phyloP scores from a whole-genome alignment of 2,113 vertebrate genomes.

The Hippocampus mohnikei region DNA sequence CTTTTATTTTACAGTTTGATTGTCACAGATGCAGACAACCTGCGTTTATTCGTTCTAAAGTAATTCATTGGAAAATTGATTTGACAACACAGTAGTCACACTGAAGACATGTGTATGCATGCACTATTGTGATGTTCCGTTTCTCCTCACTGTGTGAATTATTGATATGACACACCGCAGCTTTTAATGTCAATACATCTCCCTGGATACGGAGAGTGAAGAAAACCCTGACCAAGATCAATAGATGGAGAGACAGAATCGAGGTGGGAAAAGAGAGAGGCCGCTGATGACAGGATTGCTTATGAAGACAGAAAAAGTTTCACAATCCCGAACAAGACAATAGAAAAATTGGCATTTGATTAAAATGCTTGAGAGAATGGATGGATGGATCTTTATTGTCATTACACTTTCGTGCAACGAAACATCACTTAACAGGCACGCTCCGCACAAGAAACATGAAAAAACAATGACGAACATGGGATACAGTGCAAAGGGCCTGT shows the following conservation, averaged over 20 bases:
- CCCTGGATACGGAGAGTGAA: slow-evolving; percentile 29
- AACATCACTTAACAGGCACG: too few species aligned
- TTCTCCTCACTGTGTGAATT: slow-evolving; percentile 48
- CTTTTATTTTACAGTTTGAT: background rate
- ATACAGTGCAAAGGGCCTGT: too few species aligned
- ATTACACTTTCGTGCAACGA: too few species aligned
- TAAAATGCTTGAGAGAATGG: background rate
- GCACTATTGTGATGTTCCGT: slow-evolving; percentile 18
- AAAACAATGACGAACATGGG: too few species aligned
- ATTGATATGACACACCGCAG: slow-evolving; percentile 58
- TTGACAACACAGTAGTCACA: slow-evolving; percentile 3
- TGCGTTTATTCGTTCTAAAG: background rate
- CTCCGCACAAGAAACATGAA: too few species aligned
- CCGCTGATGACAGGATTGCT: background rate
- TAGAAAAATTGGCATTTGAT: background rate
- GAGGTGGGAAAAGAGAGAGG: background rate
- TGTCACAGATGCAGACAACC: slow-evolving; percentile 1
- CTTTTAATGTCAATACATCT: slow-evolving; percentile 56
- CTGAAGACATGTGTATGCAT: slow-evolving; percentile 1
- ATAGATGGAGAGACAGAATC: slow-evolving; percentile 13
- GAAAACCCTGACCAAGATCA: slow-evolving; percentile 19
- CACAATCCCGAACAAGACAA: background rate
- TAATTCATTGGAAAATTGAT: slow-evolving; percentile 1
- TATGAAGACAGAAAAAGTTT: background rate
- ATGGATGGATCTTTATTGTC: too few species aligned